Percentiles rank a stretch among this genome's conserved stretches.
phyloP scores from a whole-genome alignment of 2,888 invertebrate genomes.

The Chaitophorus viminalis region DNA sequence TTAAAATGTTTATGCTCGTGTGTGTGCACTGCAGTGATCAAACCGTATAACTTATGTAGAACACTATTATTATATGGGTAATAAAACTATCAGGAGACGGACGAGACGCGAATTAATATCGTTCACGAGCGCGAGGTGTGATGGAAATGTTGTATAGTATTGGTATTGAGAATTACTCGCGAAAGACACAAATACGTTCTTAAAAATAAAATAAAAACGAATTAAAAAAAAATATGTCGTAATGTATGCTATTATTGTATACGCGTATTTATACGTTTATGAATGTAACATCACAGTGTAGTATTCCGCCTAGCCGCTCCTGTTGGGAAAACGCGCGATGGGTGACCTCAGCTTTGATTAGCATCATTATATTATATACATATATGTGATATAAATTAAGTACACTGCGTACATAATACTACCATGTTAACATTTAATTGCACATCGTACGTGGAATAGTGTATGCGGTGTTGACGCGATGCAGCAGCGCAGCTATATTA shows the following conservation, averaged over 20 bases:
- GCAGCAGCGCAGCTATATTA: not conserved
- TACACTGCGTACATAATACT: not conserved
- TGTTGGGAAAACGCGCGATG: conserved; percentile 39
- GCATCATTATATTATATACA: not conserved
- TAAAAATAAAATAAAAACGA: not conserved
- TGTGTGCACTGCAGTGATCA: not conserved
- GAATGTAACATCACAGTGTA: not conserved
- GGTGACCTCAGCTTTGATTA: conserved; percentile 57
- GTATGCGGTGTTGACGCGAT: not conserved
- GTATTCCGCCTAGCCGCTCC: conserved; percentile 27
- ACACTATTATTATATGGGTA: no score
- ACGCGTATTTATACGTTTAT: not conserved
- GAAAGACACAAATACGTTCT: not conserved
- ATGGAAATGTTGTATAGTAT: not conserved
- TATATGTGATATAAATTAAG: conserved; percentile 19
- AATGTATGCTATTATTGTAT: not conserved
- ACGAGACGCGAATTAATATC: not conserved
- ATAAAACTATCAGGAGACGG: no score
- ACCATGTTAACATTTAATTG: conserved; percentile 9
- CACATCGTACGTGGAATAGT: not conserved
- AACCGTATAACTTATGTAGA: no score
- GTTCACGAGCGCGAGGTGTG: not conserved
- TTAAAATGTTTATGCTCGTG: no score
- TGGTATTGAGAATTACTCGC: not conserved
- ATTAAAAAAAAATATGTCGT: conserved; percentile 32